Evolutionary conservation across 2,113 vertebrate genomes (phyloP), one percentile per base, ranked within the genome.

Genomic region (Climacteris rufus): DNA sequence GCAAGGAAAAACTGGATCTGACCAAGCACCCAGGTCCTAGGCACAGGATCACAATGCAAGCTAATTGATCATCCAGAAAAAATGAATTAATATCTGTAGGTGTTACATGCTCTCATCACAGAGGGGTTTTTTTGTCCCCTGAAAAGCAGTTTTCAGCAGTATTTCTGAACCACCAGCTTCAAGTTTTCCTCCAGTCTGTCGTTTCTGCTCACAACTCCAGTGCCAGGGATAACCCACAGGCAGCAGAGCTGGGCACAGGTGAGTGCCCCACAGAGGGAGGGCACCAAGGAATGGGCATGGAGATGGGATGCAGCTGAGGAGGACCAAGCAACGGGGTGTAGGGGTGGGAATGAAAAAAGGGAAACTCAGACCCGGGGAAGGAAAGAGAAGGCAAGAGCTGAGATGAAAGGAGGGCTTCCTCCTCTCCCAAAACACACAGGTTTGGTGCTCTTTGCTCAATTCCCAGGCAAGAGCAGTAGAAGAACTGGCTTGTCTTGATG

Each of bases 401-500:
- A 77, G 45, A 19, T 18, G 6, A 47, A 74, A 69, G 20, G 28
- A 66, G 14, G 30, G 39, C 15, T 77, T 61, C 39, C 22, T 77
- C 20, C 56, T 82, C 60, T 61, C 78, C 6, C 20, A 13, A 25
- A 54, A 61, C 24, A 39, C 57, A 16, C 15, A 10, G 22, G 27
- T 14, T 14, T 13, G 5, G 35, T 14, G 52, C 37, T 68, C 82
- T 86, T 59, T 27, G 81, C 84, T 71, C 61, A 52, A 39, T 85
- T 95, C 94, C 79, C 90, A 85, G 53, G 82, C 25, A 31, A 40
- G 70, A 85, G 74, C 74, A 14, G 78, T 4, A 70, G 61, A 81
- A 91, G 82, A 97, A 96, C 96, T 80, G 85, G 96, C 90, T 96
- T 13, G 49, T 83, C 95, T 83, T 65, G 82, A 79, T 39, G 70